Base-by-base conservation (phyloP, 2,113 vertebrate species). In the Mustela nigripes region DNA sequence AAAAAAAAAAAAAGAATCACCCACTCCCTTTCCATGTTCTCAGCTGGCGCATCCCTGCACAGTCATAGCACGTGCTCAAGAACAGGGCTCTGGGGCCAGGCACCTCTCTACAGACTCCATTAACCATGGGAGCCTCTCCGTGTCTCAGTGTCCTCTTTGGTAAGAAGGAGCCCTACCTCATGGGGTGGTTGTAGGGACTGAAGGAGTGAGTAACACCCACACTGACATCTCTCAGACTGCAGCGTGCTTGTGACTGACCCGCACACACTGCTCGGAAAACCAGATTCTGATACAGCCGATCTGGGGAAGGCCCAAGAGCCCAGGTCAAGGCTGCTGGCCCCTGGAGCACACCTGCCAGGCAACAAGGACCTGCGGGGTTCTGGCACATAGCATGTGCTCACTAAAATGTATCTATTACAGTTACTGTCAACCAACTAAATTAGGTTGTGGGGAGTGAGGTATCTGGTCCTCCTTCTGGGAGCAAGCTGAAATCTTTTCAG, bases 301-400 rank as follows among this genome's bases (percentile, higher is more conserved):
- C 69, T 21, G 5, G 26, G 39, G 53, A 2, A 31, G 73, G 53
- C 18, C 42, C 28, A 33, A 42, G 82, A 9, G 45, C 56, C 78
- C 39, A 2, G 0, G 7, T 2, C 0, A 0, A 26, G 0, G 4
- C n/a, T 36, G 11, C 19, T 7, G 8, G 48, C 28, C 69, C 65
- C 81, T 5, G 6, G 84, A n/a, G 67, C 56, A 87, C 31, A 62
- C 24, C 9, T 11, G 8, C 31, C 62, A 42, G 28, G 3, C 0
- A 39, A 81, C 21, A 9, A 50, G 62, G 65, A 11, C 39, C n/a
- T 31, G 2, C 14, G 26, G 39, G 48, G 60, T 12, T 14, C n/a
- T 11, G 14, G n/a, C 39, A 60, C 12, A 1, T 6, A 83, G 89
- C 19, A 91, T 53, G 42, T 80, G 24, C 63, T 58, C 80, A n/a